Evolutionary conservation across 2,797 vertebrate species (phyloP), one percentile per base, ranked within the genome.

Genomic region (Rhinichthys osculus): DNA sequence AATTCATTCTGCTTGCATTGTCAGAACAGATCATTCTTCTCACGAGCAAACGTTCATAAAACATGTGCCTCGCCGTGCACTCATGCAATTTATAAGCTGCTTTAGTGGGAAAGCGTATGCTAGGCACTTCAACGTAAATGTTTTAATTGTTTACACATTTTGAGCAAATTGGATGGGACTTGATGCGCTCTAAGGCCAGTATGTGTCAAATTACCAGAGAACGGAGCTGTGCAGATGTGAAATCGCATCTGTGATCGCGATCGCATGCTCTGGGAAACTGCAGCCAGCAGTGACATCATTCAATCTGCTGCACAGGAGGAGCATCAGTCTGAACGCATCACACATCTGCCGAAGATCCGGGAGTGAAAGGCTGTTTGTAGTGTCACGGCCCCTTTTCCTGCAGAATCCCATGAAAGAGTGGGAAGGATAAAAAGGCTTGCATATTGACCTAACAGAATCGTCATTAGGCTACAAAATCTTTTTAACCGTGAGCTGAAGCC

Each of bases 211-310:
- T 64, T 66, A 81, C 6, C 59, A n/a, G 35, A 67, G 50, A 79
- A 73, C 40, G 52, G 52, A 82, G 72, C 78, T 35, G 78, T 76
- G 62, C 64, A 74, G 70, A 86, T 80, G 82, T 79, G 59, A 76
- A 81, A 81, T 70, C 67, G 67, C 87, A 86, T 80, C 76, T 83
- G 57, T 23, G 66, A 82, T 74, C 71, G 7, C 38, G 71, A 80
- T 83, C n/a, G 33, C 66, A 59, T 33, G 40, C 77, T 71, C 67
- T 85, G 78, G 40, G 84, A 86, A 84, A 84, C n/a, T 52, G 69
- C 82, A 42, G 57, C 84, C 76, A 79, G 74, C 72, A 64, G 78
- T 89, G 86, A 85, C 86, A 71, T 85, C 83, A 88, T 82, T 82
- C 88, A 87, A 71, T 72, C 64, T 87, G 84, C 69, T 82, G 47